phyloP scores from a whole-genome alignment of 2,113 vertebrate genomes.

The Vireo altiloquus region DNA sequence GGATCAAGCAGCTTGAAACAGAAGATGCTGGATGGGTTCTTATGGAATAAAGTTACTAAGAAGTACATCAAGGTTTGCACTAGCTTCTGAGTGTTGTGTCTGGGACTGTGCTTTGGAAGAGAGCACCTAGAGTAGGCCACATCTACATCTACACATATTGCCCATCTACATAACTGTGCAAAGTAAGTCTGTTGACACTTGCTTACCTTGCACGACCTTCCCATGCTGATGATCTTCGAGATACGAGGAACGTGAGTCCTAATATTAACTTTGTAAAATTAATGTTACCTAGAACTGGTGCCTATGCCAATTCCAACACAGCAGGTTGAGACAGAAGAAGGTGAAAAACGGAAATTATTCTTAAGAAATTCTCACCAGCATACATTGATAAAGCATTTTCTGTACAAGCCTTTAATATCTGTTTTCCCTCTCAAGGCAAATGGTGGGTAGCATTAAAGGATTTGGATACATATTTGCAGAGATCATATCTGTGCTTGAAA shows the following conservation, averaged over 20 bases:
- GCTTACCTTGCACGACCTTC: neutral
- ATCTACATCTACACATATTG: too few relatives aligned
- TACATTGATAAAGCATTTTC: neutral
- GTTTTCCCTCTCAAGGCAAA: neutral
- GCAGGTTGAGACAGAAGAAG: neutral
- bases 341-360: neutral
- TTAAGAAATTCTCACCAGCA: neutral
- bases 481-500: neutral
- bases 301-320: neutral
- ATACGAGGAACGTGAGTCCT: neutral
- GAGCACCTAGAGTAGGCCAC: neutral
- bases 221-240: neutral
- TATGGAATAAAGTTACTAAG: neutral
- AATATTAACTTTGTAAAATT: neutral
- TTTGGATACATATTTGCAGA: neutral
- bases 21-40: neutral
- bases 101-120: neutral
- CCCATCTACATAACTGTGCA: neutral
- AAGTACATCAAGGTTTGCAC: neutral
- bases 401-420: neutral
- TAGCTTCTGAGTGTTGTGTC: neutral
- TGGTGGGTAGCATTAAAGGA: neutral
- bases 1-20: neutral
- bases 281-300: neutral
- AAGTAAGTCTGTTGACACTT: neutral